These are phyloP conservation scores for Paralichthys olivaceus DNA, from an alignment of 2,113 vertebrate genomes.

Conservation along the genomic window DNA sequence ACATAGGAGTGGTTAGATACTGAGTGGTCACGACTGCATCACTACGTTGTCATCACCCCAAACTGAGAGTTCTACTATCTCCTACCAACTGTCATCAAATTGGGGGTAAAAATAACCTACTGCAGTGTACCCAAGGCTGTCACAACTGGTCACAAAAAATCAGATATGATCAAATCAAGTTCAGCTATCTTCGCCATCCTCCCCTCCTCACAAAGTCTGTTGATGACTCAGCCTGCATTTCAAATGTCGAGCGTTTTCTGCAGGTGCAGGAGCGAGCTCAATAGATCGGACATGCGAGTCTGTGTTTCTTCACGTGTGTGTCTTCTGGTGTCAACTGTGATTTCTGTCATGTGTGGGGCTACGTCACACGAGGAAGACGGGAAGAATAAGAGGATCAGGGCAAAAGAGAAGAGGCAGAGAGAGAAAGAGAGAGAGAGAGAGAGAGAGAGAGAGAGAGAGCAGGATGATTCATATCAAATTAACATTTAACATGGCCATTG, in stretches of 20 bases:
- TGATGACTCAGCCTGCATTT: slow-evolving; percentile 37
- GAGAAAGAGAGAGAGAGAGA: neutral
- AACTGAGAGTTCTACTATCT: neutral
- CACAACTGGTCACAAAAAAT: slow-evolving; percentile 31
- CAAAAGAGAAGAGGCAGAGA: neutral
- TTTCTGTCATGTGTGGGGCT: neutral
- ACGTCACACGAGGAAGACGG: neutral
- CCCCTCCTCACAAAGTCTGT: neutral
- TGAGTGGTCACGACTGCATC: slow-evolving; percentile 1
- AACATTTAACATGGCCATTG: slow-evolving; percentile 11
- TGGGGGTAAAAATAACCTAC: slow-evolving; percentile 45
- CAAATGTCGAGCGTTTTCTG: slow-evolving; percentile 19
- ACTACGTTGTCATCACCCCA: slow-evolving; percentile 10
- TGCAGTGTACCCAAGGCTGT: slow-evolving; percentile 38
- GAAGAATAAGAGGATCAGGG: neutral
- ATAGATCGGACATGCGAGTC: neutral
- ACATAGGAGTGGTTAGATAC: slow-evolving; percentile 8
- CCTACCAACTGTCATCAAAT: slow-evolving; percentile 10
- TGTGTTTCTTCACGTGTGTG: neutral
- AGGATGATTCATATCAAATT: neutral
- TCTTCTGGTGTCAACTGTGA: neutral
- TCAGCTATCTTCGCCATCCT: neutral
- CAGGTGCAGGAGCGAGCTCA: neutral
- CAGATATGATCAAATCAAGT: slow-evolving; percentile 38
- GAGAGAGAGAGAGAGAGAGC: neutral